Conservation (phyloP, 2,888 invertebrate genomes). For the Eristalinus aeneus region DNA sequence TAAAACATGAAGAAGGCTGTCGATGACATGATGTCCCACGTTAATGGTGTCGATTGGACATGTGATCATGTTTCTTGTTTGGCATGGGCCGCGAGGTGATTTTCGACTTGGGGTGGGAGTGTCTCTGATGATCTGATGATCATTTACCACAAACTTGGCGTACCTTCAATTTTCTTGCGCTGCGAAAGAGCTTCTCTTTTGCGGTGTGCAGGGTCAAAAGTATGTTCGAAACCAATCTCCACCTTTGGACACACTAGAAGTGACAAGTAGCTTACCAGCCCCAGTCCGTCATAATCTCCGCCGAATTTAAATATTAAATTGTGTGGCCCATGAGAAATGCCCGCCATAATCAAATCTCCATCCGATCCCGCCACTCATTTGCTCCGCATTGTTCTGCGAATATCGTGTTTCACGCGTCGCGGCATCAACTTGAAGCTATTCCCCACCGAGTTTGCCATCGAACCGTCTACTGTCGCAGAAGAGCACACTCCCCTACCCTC, state of each 20-base stretch:
- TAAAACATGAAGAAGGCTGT: not conserved
- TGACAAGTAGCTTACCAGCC: not conserved
- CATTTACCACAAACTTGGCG: too few relatives aligned
- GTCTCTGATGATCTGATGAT: not conserved
- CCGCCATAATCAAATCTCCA: constrained; percentile 22
- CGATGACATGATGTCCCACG: not conserved
- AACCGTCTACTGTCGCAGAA: not conserved
- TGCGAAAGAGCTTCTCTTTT: too few relatives aligned
- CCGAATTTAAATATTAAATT: constrained; percentile 55
- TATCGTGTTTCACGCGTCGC: constrained; percentile 46
- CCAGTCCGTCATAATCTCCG: not conserved
- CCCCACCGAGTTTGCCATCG: constrained; percentile 23
- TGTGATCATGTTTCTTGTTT: not conserved
- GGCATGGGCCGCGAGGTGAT: not conserved
- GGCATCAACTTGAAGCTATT: constrained; percentile 24
- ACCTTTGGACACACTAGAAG: not conserved
- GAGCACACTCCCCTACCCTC: too few relatives aligned
- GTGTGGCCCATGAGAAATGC: constrained; percentile 19
- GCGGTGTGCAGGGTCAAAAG: too few relatives aligned
- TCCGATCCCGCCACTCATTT: constrained; percentile 27
- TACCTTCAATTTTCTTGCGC: too few relatives aligned
- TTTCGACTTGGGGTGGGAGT: not conserved
- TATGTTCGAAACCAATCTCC: too few relatives aligned
- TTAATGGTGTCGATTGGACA: not conserved
- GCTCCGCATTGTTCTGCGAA: constrained; percentile 53